These are phyloP conservation scores for Aptenodytes patagonicus DNA, from an alignment of 2,113 vertebrate genomes.

Conservation along the genomic window DNA sequence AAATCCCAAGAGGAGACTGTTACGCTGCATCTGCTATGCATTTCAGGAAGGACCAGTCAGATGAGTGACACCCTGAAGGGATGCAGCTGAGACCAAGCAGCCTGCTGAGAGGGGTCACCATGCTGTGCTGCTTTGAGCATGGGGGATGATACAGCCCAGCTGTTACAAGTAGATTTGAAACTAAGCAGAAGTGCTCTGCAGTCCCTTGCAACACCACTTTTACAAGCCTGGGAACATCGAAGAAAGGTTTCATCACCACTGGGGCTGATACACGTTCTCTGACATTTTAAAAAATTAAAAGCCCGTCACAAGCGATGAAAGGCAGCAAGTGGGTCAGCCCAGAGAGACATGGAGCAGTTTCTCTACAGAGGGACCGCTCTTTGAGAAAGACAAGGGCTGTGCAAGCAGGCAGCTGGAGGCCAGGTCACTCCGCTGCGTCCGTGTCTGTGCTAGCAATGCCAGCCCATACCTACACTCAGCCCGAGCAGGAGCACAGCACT, in stretches of 20 bases:
- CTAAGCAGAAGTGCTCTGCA: not conserved
- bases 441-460: not conserved
- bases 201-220: not conserved
- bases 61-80: not conserved
- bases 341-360: not conserved
- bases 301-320: not conserved
- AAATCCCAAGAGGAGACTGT: not conserved
- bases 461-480: not conserved
- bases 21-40: not conserved
- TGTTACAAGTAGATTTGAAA: not conserved
- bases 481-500: not conserved
- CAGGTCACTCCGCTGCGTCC: accelerated
- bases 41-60: not conserved
- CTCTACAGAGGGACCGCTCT: not conserved
- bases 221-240: not conserved
- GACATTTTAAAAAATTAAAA: not conserved
- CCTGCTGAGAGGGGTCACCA: not conserved
- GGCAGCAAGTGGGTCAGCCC: not conserved
- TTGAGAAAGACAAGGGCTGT: not conserved
- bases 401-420: not conserved
- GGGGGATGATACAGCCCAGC: not conserved
- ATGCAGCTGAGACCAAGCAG: not conserved
- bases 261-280: not conserved
- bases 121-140: not conserved
- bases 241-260: not conserved